phyloP scores from a whole-genome alignment of 2,888 invertebrate genomes.

The Corythucha ciliata region DNA sequence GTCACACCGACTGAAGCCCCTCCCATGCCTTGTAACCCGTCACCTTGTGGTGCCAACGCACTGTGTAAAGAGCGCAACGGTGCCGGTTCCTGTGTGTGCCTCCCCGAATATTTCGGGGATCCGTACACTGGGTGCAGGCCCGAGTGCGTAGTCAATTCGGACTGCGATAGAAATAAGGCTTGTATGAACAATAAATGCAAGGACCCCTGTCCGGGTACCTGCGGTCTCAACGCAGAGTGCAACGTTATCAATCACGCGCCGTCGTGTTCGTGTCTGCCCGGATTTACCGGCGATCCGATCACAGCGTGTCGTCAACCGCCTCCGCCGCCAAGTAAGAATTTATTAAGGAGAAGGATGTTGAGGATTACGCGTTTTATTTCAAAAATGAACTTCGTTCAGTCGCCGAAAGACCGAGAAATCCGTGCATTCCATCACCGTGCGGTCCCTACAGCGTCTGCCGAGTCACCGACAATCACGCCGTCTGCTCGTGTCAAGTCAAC shows the following conservation, averaged over 20 bases:
- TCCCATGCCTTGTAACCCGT: constrained; percentile 64
- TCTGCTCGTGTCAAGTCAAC: constrained; percentile 68
- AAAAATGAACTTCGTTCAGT: constrained; percentile 30
- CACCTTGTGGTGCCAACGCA: constrained; percentile 80
- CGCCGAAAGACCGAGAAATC: constrained; percentile 48
- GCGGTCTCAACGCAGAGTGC: constrained; percentile 75
- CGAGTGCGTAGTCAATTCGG: constrained; percentile 79
- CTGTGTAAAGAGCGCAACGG: constrained; percentile 71
- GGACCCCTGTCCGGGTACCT: constrained; percentile 73
- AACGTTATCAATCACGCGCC: constrained; percentile 74
- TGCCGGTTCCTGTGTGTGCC: constrained; percentile 71
- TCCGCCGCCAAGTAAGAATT: constrained; percentile 43
- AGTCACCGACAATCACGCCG: constrained; percentile 60
- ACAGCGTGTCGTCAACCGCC: constrained; percentile 56
- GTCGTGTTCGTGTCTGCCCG: constrained; percentile 61
- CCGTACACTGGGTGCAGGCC: constrained; percentile 78
- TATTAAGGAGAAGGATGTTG: not conserved
- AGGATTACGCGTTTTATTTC: constrained; percentile 2
- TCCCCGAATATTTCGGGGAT: constrained; percentile 74
- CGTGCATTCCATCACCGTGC: constrained; percentile 65
- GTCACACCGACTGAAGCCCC: constrained; percentile 48
- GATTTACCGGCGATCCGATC: constrained; percentile 70
- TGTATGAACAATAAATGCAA: constrained; percentile 76
- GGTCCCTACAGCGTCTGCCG: constrained; percentile 69
- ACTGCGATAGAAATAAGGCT: constrained; percentile 65